Conservation (phyloP, 2,888 invertebrate species). For the Ormyrus thymus region DNA sequence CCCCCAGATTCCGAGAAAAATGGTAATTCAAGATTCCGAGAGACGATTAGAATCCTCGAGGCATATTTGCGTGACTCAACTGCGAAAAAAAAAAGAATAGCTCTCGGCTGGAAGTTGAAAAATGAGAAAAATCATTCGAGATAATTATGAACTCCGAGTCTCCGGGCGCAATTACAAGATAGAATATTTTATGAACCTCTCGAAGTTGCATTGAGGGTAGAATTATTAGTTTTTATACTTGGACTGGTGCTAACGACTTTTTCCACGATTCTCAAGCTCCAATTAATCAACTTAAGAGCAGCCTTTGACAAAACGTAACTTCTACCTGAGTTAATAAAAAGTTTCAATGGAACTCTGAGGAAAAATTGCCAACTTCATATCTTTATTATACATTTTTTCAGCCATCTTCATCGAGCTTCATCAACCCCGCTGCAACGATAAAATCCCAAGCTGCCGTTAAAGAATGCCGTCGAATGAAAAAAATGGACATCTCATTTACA, state of each 20-base stretch:
- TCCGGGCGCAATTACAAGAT: constrained; percentile 41
- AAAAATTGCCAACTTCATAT: constrained; percentile 35
- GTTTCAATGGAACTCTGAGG: background rate
- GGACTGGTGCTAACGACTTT: constrained; percentile 46
- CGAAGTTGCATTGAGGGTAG: constrained; percentile 30
- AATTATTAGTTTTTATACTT: constrained; percentile 53
- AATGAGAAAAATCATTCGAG: constrained; percentile 39
- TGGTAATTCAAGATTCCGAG: background rate
- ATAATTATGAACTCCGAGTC: constrained; percentile 38
- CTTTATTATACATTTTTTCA: no score
- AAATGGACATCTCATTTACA: no score
- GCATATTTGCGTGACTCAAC: constrained; percentile 12
- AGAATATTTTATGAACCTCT: constrained; percentile 34
- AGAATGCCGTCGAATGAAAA: no score
- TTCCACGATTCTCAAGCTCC: constrained; percentile 17
- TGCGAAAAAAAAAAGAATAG: background rate
- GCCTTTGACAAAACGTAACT: constrained; percentile 37
- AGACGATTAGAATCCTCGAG: constrained; percentile 33
- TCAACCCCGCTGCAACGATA: no score
- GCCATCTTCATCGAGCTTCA: no score
- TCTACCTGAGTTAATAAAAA: constrained; percentile 15
- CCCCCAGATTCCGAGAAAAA: background rate
- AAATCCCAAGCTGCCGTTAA: no score
- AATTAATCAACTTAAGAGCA: constrained; percentile 47
- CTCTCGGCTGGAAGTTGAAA: constrained; percentile 1